Evolutionary conservation across 2,888 invertebrate species (phyloP).

Genomic region (Anaspis maculata): DNA sequence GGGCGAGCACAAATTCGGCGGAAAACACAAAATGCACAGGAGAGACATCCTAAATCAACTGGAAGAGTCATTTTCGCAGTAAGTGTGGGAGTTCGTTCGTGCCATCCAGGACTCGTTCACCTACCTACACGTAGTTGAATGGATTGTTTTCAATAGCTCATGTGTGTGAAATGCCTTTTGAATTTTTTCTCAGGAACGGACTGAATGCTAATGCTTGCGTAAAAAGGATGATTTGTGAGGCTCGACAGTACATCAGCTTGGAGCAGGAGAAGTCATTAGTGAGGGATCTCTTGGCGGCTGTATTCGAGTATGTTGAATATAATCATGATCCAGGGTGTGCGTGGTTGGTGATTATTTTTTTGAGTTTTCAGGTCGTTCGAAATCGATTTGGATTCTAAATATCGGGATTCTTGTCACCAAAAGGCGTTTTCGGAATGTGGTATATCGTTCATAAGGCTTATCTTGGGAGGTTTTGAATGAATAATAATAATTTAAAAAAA

Average conservation of each 20-base stretch:
- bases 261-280: constrained; percentile 53
- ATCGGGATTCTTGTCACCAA: constrained; percentile 16
- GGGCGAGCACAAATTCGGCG: constrained; percentile 27
- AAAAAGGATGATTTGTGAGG: constrained; percentile 61
- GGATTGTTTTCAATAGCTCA: too few relatives aligned
- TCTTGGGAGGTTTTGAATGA: too few relatives aligned
- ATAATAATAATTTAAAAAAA: too few relatives aligned
- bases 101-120: too few relatives aligned
- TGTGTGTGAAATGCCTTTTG: constrained; percentile 4
- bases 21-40: constrained; percentile 45
- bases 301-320: constrained; percentile 49
- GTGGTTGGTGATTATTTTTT: constrained; percentile 1
- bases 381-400: constrained; percentile 10
- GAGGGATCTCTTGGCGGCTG: constrained; percentile 55
- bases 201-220: constrained; percentile 57
- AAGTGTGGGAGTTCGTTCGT: too few relatives aligned
- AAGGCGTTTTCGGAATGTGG: constrained; percentile 17
- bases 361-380: constrained; percentile 13
- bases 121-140: too few relatives aligned
- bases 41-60: constrained; percentile 41
- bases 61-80: constrained; percentile 17
- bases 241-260: constrained; percentile 47
- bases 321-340: constrained; percentile 4
- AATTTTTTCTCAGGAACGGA: constrained; percentile 46
- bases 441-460: constrained; percentile 16